phyloP scores from a whole-genome alignment of 2,797 vertebrate genomes.

The Hypotaenidia okinawae region DNA sequence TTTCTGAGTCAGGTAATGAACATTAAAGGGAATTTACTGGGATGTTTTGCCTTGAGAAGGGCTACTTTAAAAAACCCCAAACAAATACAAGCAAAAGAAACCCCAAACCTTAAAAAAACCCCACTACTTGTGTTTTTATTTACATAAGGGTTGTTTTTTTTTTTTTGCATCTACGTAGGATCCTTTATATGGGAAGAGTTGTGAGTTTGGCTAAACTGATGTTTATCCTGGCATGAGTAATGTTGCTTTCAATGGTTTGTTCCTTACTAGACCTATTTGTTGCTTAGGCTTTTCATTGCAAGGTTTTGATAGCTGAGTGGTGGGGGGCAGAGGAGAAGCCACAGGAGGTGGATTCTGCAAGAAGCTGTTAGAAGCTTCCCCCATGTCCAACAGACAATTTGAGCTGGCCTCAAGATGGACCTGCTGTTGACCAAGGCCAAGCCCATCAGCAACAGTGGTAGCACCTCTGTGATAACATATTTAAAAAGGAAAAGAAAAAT shows the following conservation, averaged over 20 bases:
- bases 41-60: background rate
- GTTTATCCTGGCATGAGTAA: background rate
- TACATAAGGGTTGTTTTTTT: background rate
- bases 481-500: too few relatives aligned
- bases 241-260: background rate
- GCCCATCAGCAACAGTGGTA: too few relatives aligned
- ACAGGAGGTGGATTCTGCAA: too few relatives aligned
- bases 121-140: background rate
- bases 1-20: background rate
- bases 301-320: too few relatives aligned
- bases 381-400: too few relatives aligned
- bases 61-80: background rate
- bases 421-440: too few relatives aligned
- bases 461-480: too few relatives aligned
- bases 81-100: too few relatives aligned
- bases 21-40: background rate
- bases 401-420: too few relatives aligned
- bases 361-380: too few relatives aligned
- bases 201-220: background rate
- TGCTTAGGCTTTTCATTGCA: background rate
- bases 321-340: too few relatives aligned
- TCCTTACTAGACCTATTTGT: background rate
- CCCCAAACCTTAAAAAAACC: background rate
- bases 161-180: background rate
- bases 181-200: background rate